A percentile compares a stretch with the other conserved stretches of the same genome.
Conservation (phyloP, 2,888 invertebrate genomes). For the Argyresthia albistria region DNA sequence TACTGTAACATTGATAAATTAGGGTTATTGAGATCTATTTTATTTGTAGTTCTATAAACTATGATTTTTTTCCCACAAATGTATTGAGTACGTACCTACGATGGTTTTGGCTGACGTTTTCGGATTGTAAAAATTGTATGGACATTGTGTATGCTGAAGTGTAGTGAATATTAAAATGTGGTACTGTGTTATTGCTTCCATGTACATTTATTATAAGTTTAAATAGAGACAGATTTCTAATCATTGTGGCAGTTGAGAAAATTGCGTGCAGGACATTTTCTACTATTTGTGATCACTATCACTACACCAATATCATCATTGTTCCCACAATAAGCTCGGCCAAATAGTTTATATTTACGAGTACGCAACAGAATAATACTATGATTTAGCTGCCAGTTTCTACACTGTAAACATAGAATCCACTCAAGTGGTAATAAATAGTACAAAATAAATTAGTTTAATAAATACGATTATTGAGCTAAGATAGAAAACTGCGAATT, state of each 20-base stretch:
- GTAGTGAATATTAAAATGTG: too few relatives aligned
- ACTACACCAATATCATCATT: conserved; percentile 47
- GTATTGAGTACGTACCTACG: conserved; percentile 27
- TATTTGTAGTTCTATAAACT: conserved; percentile 57
- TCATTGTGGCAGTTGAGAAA: background rate
- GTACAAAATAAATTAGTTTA: background rate
- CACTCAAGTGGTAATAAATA: background rate
- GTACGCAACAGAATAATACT: background rate
- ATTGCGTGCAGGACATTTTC: conserved; percentile 28
- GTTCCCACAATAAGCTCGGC: conserved; percentile 68
- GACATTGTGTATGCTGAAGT: too few relatives aligned
- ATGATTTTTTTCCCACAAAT: conserved; percentile 51
- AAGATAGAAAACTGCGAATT: background rate
- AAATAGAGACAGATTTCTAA: conserved; percentile 26
- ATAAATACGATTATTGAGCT: background rate
- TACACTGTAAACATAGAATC: conserved; percentile 16
- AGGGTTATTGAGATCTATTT: conserved; percentile 64
- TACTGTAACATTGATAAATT: conserved; percentile 46
- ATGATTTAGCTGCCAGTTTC: conserved; percentile 53
- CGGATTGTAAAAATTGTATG: too few relatives aligned
- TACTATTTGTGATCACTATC: conserved; percentile 4
- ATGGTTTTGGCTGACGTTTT: too few relatives aligned
- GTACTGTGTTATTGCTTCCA: too few relatives aligned
- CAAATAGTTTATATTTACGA: conserved; percentile 29
- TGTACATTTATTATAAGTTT: background rate